A percentile compares a stretch with the other conserved stretches of the same genome.
Conservation (phyloP, 2,888 invertebrate genomes). For the Melipona beecheii region DNA sequence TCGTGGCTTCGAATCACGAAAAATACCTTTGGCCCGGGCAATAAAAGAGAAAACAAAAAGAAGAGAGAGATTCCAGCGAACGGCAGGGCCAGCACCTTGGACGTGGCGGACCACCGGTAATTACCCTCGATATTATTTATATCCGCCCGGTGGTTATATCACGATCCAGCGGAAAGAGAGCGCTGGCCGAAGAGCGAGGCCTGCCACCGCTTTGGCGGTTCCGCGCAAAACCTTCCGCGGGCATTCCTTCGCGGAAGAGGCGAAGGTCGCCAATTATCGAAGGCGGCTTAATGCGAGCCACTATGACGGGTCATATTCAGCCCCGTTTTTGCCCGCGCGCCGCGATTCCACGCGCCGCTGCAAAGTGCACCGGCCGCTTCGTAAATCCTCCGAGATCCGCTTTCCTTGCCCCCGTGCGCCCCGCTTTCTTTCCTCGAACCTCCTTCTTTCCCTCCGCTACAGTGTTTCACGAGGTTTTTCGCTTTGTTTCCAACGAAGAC, state of each 20-base stretch:
- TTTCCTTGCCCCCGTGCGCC: slow-evolving; percentile 11
- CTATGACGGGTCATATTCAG: slow-evolving; percentile 79
- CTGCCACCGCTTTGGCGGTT: slow-evolving; percentile 45
- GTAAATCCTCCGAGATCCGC: slow-evolving; percentile 62
- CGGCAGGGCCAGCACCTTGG: slow-evolving; percentile 64
- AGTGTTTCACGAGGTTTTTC: background rate
- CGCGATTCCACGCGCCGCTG: slow-evolving; percentile 67
- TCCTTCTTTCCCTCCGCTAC: slow-evolving; percentile 1
- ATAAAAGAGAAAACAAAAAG: no score
- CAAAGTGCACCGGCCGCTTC: slow-evolving; percentile 70
- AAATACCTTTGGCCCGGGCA: no score
- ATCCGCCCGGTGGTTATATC: slow-evolving; percentile 54
- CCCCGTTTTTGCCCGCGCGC: slow-evolving; percentile 63
- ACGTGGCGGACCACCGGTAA: slow-evolving; percentile 58
- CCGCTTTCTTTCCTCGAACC: background rate
- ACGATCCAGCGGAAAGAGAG: slow-evolving; percentile 6
- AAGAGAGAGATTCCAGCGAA: slow-evolving; percentile 45
- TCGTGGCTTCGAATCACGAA: no score
- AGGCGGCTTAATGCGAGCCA: slow-evolving; percentile 77
- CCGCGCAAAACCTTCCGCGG: slow-evolving; percentile 68
- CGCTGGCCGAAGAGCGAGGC: background rate
- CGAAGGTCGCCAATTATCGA: slow-evolving; percentile 82
- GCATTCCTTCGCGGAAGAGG: slow-evolving; percentile 82
- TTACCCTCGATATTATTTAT: slow-evolving; percentile 74
- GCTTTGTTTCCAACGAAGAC: no score